Evolutionary conservation across 2,797 vertebrate genomes (phyloP).

Genomic region (Naso thynnoides): DNA sequence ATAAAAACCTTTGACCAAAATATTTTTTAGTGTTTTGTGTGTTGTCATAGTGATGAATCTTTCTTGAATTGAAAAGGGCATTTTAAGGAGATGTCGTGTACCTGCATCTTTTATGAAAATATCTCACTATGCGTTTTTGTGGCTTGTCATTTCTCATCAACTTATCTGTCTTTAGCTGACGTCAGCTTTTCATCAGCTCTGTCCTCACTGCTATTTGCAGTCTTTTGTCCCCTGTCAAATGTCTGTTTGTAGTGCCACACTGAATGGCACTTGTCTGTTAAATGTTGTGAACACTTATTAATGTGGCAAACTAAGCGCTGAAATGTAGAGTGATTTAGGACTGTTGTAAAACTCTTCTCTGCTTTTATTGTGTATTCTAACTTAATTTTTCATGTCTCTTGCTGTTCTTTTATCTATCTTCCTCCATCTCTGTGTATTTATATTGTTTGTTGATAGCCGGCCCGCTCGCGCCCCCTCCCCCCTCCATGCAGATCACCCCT

Average conservation of each 20-base stretch:
- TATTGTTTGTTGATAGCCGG: conserved; percentile 77
- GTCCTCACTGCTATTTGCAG: background rate
- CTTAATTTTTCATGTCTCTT: conserved; percentile 31
- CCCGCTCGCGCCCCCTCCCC: conserved; percentile 94
- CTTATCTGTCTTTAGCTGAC: conserved; percentile 11
- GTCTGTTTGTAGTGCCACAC: background rate
- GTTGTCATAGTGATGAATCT: background rate
- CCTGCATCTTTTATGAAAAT: conserved; percentile 31
- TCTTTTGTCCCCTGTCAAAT: background rate
- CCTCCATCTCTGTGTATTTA: conserved; percentile 18
- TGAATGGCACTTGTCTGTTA: background rate
- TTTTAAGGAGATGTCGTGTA: background rate
- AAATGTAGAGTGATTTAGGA: background rate
- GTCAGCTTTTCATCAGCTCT: background rate
- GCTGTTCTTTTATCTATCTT: conserved; percentile 16
- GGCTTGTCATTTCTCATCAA: conserved; percentile 10
- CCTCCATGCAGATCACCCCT: conserved; percentile 98
- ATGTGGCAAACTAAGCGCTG: background rate
- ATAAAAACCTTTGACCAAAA: background rate
- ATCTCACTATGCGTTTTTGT: background rate
- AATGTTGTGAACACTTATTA: background rate
- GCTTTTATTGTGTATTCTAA: conserved; percentile 21
- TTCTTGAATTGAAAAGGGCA: background rate
- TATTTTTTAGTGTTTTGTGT: too few relatives aligned
- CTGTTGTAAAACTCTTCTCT: conserved; percentile 9